A percentile compares a stretch with the other conserved stretches of the same genome.
Conservation (phyloP, 2,797 vertebrate genomes). For the Knipowitschia caucasica region DNA sequence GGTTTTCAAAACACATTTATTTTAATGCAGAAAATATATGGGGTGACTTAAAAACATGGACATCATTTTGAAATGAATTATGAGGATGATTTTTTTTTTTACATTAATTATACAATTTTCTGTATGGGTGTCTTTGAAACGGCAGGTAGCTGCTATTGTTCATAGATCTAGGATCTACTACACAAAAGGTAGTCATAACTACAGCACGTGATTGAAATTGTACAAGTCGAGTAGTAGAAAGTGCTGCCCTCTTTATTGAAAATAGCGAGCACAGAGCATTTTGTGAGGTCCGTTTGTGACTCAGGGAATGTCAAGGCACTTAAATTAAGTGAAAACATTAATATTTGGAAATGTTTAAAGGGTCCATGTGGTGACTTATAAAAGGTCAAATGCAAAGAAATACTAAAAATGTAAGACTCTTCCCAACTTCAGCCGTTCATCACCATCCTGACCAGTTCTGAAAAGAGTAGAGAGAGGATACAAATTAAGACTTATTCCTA, state of each 20-base stretch:
- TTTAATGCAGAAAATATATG: constrained; percentile 50
- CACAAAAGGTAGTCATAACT: constrained; percentile 37
- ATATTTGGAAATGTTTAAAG: constrained; percentile 27
- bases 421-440: constrained; percentile 79
- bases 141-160: constrained; percentile 32
- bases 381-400: constrained; percentile 38
- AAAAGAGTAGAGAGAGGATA: constrained; percentile 32
- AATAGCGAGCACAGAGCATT: constrained; percentile 46
- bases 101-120: constrained; percentile 25
- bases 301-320: constrained; percentile 80
- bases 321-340: constrained; percentile 70
- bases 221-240: constrained; percentile 13
- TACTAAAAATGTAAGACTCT: constrained; percentile 31
- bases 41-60: constrained; percentile 27
- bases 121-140: constrained; percentile 37
- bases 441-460: constrained; percentile 83
- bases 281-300: constrained; percentile 27
- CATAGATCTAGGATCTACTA: constrained; percentile 35
- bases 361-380: constrained; percentile 44
- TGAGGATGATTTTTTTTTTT: no score
- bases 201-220: constrained; percentile 26
- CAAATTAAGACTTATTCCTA: constrained; percentile 16
- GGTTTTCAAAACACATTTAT: constrained; percentile 60
- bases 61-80: constrained; percentile 27
- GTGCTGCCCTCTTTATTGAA: constrained; percentile 63